Percentiles rank a stretch among this genome's conserved stretches.
Conservation (phyloP, 2,888 invertebrate species). For the Phymatocera aterrima region DNA sequence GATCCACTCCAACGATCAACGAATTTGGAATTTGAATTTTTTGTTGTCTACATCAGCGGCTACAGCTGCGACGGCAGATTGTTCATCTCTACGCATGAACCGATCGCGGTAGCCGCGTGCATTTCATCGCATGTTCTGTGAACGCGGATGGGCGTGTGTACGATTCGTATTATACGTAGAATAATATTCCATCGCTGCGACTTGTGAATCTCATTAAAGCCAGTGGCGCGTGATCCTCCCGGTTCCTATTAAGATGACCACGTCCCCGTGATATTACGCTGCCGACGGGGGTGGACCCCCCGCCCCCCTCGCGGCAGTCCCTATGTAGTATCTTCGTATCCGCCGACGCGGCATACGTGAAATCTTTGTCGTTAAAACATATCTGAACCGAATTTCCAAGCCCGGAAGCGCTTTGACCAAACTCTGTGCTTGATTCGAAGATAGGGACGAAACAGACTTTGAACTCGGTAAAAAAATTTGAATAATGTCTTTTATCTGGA, state of each 20-base stretch:
- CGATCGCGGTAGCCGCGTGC: too few relatives aligned
- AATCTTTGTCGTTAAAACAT: constrained; percentile 49
- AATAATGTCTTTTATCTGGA: constrained; percentile 73
- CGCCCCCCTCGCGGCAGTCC: constrained; percentile 51
- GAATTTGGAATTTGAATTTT: neutral
- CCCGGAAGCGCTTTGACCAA: constrained; percentile 43
- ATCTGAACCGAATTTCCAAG: constrained; percentile 10
- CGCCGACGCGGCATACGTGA: constrained; percentile 34
- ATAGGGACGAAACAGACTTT: constrained; percentile 21
- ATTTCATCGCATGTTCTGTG: too few relatives aligned
- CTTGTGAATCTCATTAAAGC: constrained; percentile 73
- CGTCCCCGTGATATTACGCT: constrained; percentile 73
- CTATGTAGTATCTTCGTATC: constrained; percentile 52
- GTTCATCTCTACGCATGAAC: too few relatives aligned
- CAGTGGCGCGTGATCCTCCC: constrained; percentile 70
- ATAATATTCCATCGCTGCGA: constrained; percentile 54
- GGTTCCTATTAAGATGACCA: constrained; percentile 73
- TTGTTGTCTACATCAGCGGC: neutral
- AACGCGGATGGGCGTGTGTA: neutral
- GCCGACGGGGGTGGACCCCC: constrained; percentile 57
- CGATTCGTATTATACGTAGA: neutral
- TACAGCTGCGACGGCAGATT: too few relatives aligned
- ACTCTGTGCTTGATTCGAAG: constrained; percentile 35
- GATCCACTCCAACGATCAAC: neutral
- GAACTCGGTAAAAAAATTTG: constrained; percentile 64